phyloP scores from a whole-genome alignment of 23 tunicate species.

The Halocynthia roretzi region DNA sequence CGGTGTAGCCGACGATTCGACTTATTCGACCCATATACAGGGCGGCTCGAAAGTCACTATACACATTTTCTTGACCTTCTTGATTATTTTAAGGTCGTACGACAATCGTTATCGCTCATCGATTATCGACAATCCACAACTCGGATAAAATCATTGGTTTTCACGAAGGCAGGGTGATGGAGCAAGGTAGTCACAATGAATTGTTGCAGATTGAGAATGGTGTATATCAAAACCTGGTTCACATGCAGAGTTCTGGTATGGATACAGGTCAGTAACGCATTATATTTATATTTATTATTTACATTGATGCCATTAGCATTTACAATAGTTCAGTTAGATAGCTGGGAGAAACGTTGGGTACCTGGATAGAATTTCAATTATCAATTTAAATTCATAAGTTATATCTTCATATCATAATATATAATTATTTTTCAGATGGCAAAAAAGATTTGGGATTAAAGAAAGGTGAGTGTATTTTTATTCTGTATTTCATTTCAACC shows the following conservation, averaged over 20 bases:
- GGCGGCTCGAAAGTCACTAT: background rate
- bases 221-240: constrained; percentile 79
- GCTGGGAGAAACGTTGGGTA: too few species aligned
- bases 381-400: too few species aligned
- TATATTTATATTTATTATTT: background rate
- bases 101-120: constrained; percentile 90
- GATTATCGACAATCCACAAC: constrained; percentile 84
- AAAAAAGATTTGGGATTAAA: too few species aligned
- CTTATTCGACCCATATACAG: background rate
- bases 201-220: constrained; percentile 77
- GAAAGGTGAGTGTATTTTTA: too few species aligned
- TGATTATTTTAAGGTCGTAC: constrained; percentile 59
- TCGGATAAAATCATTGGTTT: constrained; percentile 91
- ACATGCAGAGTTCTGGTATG: constrained; percentile 81
- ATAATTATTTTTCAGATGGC: too few species aligned
- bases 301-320: too few species aligned
- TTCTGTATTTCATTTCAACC: too few species aligned
- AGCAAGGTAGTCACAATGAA: constrained; percentile 80
- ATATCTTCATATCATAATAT: too few species aligned
- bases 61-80: background rate
- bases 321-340: too few species aligned
- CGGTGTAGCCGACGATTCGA: background rate
- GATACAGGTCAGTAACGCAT: constrained; percentile 37
- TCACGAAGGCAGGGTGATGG: constrained; percentile 75
- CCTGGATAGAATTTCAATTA: too few species aligned